A percentile compares a stretch with the other conserved stretches of the same genome.
Conservation (phyloP, 2,113 vertebrate genomes). For the Planiliza haematocheilus region DNA sequence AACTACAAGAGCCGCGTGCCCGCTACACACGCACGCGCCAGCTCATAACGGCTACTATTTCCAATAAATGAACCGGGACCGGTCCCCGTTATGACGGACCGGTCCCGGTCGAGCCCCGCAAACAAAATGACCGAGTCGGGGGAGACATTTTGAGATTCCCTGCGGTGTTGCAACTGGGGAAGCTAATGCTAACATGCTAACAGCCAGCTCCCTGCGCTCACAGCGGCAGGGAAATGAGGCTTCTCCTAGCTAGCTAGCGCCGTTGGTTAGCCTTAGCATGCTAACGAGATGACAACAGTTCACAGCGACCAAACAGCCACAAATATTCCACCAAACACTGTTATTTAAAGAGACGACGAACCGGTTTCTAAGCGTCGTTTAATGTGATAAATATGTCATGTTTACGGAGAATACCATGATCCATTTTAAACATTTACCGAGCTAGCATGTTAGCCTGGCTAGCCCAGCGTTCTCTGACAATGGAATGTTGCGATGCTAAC, state of each 20-base stretch:
- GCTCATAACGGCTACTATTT: no score
- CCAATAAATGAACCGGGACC: not conserved
- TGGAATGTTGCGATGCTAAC: slow-evolving; percentile 70
- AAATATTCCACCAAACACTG: rapidly evolving
- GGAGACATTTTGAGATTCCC: slow-evolving; percentile 74
- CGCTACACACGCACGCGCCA: not conserved
- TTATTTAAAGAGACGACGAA: rapidly evolving
- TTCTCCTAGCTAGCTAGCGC: slow-evolving; percentile 19
- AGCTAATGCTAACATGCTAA: slow-evolving; percentile 62
- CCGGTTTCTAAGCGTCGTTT: rapidly evolving
- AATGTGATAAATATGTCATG: rapidly evolving
- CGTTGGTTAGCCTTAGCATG: slow-evolving; percentile 42
- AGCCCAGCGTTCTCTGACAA: slow-evolving; percentile 68
- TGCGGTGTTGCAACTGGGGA: slow-evolving; percentile 24
- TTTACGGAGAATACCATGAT: not conserved
- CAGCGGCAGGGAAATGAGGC: slow-evolving; percentile 29
- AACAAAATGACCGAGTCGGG: slow-evolving; percentile 34
- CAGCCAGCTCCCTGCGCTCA: slow-evolving; percentile 6
- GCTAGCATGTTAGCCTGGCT: slow-evolving; percentile 51
- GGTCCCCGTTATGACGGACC: not conserved
- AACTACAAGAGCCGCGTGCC: no score
- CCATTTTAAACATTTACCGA: not conserved
- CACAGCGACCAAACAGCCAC: not conserved
- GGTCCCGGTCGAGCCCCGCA: not conserved
- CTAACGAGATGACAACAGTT: slow-evolving; percentile 22